Evolutionary conservation across 1,140 invertebrate species (phyloP).

Genomic region (Pachyrhynchus sulphureomaculatus): DNA sequence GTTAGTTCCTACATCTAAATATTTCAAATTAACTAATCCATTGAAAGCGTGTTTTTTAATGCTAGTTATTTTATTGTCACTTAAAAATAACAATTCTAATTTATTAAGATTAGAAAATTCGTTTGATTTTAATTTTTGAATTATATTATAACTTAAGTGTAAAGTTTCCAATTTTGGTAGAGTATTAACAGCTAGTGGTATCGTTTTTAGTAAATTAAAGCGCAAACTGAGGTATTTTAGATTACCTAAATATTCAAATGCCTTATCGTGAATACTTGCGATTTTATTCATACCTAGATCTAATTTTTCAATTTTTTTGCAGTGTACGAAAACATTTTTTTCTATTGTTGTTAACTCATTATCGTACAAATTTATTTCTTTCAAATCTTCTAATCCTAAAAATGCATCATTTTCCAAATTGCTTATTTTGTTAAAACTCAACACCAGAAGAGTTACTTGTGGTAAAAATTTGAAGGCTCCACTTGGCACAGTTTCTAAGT

Average conservation of each 20-base stretch:
- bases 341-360: conserved; percentile 24
- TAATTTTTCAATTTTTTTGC: conserved; percentile 21
- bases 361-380: conserved; percentile 30
- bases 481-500: conserved; percentile 10
- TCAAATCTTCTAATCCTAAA: conserved; percentile 10
- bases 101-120: conserved; percentile 15
- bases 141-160: conserved; percentile 27
- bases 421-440: conserved; percentile 26
- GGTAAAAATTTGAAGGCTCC: conserved; percentile 17
- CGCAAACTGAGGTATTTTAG: conserved; percentile 16
- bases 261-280: conserved; percentile 8
- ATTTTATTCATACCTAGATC: conserved; percentile 35
- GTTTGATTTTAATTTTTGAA: conserved; percentile 5
- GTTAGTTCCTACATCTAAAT: conserved; percentile 27
- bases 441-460: conserved; percentile 14
- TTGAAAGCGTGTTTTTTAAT: conserved; percentile 9
- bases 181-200: conserved; percentile 20
- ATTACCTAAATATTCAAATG: conserved; percentile 17
- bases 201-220: conserved; percentile 19
- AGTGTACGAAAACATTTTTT: conserved; percentile 15
- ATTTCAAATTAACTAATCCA: conserved; percentile 11
- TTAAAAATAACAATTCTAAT: conserved; percentile 13
- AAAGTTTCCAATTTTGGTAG: conserved; percentile 19
- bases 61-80: conserved; percentile 18
- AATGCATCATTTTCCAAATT: conserved; percentile 25